Percentiles rank a stretch among this genome's conserved stretches.
These are phyloP conservation scores for Bombus pyrosoma DNA, from an alignment of 1,140 invertebrate genomes.

Conservation along the genomic window DNA sequence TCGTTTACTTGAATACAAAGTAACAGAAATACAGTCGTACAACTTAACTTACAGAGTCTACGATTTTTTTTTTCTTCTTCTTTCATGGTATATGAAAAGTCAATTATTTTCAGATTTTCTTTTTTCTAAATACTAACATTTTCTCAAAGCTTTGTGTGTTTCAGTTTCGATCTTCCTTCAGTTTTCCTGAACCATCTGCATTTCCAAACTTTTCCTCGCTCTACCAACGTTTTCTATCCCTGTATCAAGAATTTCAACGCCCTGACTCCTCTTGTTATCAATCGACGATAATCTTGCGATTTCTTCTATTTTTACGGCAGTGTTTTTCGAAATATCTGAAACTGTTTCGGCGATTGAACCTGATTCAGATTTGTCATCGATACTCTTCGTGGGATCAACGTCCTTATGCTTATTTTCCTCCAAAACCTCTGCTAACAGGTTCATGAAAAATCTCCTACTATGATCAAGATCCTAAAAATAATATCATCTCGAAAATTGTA, in stretches of 20 bases:
- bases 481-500: neutral
- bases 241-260: no score
- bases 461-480: neutral
- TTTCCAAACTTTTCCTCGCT: conserved; percentile 62
- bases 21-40: neutral
- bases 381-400: neutral
- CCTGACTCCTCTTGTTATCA: no score
- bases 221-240: neutral
- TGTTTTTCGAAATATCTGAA: neutral
- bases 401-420: neutral
- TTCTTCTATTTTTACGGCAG: neutral
- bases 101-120: neutral
- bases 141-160: neutral
- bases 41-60: conserved; percentile 46
- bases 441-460: conserved; percentile 17
- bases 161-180: neutral
- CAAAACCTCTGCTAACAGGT: neutral
- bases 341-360: neutral
- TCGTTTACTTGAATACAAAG: conserved; percentile 52
- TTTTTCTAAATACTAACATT: neutral
- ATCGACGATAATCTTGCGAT: no score
- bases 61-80: neutral
- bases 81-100: neutral
- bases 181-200: conserved; percentile 57
- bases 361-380: neutral